These are phyloP conservation scores for Eilema depressum DNA, from an alignment of 2,888 invertebrate species.

Conservation along the genomic window DNA sequence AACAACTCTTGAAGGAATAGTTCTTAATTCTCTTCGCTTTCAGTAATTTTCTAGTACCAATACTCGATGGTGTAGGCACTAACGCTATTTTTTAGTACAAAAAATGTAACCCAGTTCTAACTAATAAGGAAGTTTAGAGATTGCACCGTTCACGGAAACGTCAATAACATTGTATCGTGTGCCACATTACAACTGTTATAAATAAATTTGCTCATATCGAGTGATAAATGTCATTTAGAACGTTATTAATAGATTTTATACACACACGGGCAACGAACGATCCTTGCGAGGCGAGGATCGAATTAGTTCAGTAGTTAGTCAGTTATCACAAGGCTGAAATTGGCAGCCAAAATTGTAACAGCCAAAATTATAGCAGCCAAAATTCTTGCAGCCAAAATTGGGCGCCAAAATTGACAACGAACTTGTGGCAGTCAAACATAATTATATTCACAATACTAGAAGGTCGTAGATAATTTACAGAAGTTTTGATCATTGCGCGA, in stretches of 20 bases:
- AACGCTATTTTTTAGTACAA: not conserved
- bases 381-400: too few species aligned
- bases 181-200: conserved; percentile 19
- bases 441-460: too few species aligned
- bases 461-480: too few species aligned
- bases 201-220: conserved; percentile 13
- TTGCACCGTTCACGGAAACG: conserved; percentile 6
- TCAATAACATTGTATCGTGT: conserved; percentile 21
- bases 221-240: conserved; percentile 12
- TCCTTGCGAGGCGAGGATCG: not conserved
- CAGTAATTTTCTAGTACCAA: not conserved
- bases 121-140: conserved; percentile 11
- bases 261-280: conserved; percentile 3
- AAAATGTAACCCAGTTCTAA: conserved; percentile 6
- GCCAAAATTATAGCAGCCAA: too few species aligned
- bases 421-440: too few species aligned
- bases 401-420: too few species aligned
- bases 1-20: too few species aligned
- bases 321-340: too few species aligned
- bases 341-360: too few species aligned
- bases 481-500: too few species aligned
- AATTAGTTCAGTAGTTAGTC: too few species aligned
- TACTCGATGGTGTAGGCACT: not conserved
- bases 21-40: not conserved
- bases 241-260: not conserved